These are phyloP conservation scores for Myotis lucifugus DNA, from an alignment of 2,113 vertebrate species.

Conservation along the genomic window DNA sequence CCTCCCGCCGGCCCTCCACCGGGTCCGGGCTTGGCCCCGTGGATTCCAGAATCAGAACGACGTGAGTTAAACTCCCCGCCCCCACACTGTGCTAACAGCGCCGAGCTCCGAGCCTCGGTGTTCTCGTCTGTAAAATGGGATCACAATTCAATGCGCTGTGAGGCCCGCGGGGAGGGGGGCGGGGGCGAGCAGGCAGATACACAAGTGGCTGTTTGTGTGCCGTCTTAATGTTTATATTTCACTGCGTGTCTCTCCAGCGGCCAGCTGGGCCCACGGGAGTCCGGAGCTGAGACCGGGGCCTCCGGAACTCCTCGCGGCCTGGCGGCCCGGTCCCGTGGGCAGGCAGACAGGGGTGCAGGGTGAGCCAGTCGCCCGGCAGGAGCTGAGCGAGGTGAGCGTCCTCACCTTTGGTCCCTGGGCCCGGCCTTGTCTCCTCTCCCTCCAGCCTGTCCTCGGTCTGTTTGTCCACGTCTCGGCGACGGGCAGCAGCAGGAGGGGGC, in stretches of 20 bases:
- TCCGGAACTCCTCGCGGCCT: not conserved
- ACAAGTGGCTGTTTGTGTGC: too few relatives aligned
- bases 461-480: fast-evolving
- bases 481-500: not conserved
- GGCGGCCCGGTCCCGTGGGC: not conserved
- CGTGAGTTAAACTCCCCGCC: fast-evolving
- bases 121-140: fast-evolving
- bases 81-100: fast-evolving
- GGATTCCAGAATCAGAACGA: not conserved
- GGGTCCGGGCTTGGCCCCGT: not conserved
- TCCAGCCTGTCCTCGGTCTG: not conserved
- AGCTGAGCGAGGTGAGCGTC: constrained; percentile 61
- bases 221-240: fast-evolving
- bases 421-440: not conserved
- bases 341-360: constrained; percentile 28
- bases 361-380: constrained; percentile 68
- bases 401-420: constrained; percentile 70
- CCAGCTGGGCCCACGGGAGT: fast-evolving
- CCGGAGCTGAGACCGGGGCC: fast-evolving
- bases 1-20: fast-evolving
- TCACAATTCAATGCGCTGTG: fast-evolving
- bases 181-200: fast-evolving
- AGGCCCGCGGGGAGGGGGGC: fast-evolving
- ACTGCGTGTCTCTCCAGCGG: fast-evolving
- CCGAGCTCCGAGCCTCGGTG: not conserved